Conservation (phyloP, 1,140 invertebrate genomes). For the Bradysia coprophila region DNA sequence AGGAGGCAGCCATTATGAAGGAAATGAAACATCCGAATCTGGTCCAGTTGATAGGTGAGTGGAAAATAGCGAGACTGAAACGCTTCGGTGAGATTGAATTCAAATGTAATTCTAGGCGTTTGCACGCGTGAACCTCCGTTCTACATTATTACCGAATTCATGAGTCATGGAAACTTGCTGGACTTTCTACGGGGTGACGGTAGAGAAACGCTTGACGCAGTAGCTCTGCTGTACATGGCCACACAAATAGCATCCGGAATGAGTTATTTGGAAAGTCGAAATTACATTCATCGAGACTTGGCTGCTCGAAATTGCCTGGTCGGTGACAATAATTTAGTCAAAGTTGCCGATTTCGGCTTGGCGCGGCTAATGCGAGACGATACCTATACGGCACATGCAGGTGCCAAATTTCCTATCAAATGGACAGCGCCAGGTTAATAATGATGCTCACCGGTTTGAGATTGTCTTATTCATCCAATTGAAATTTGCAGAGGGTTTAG, state of each 20-base stretch:
- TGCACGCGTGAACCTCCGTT: slow-evolving; percentile 96
- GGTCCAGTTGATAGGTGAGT: slow-evolving; percentile 75
- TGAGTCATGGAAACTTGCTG: slow-evolving; percentile 93
- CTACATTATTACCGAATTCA: slow-evolving; percentile 99
- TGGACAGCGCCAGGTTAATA: slow-evolving; percentile 99
- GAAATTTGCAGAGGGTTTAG: slow-evolving; percentile 96
- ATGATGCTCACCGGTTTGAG: too few relatives aligned
- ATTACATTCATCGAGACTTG: slow-evolving; percentile 95
- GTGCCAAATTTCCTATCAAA: slow-evolving; percentile 98
- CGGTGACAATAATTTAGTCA: slow-evolving; percentile 87
- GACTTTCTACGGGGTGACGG: slow-evolving; percentile 87
- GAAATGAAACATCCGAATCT: slow-evolving; percentile 99
- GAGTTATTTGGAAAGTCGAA: slow-evolving; percentile 92
- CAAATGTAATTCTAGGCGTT: neutral
- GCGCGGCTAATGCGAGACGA: slow-evolving; percentile 77
- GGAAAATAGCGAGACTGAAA: neutral
- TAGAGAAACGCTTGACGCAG: slow-evolving; percentile 78
- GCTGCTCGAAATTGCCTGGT: slow-evolving; percentile 97
- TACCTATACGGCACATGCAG: slow-evolving; percentile 93
- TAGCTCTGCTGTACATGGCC: slow-evolving; percentile 96
- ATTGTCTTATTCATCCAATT: too few relatives aligned
- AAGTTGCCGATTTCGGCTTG: slow-evolving; percentile 95
- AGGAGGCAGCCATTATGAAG: slow-evolving; percentile 99
- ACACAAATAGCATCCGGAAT: slow-evolving; percentile 97
- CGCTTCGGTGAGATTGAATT: neutral